A percentile compares a stretch with the other conserved stretches of the same genome.
Evolutionary conservation across 2,113 vertebrate genomes (phyloP).

Genomic region (Datnioides undecimradiatus): DNA sequence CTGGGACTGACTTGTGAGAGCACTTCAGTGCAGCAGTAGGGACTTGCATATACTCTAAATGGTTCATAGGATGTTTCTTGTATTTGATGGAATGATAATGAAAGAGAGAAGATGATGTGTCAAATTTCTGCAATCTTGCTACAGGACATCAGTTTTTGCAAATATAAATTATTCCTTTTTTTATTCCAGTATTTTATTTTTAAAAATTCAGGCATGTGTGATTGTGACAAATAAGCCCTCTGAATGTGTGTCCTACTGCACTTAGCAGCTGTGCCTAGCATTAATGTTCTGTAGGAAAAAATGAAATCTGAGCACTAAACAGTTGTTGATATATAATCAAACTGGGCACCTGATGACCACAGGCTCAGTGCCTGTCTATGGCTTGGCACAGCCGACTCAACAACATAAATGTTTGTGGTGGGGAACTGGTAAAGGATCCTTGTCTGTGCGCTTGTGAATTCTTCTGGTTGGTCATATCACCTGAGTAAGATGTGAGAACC

Average conservation of each 20-base stretch:
- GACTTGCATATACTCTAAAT: not conserved
- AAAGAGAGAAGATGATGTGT: not conserved
- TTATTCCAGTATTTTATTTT: not conserved
- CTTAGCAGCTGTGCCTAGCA: not conserved
- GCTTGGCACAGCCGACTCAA: not conserved
- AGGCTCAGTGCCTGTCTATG: not conserved
- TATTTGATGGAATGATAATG: not conserved
- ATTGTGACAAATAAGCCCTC: not conserved
- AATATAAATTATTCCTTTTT: not conserved
- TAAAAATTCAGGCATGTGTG: not conserved
- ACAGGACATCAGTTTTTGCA: not conserved
- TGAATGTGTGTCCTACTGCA: not conserved
- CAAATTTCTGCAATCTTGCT: not conserved
- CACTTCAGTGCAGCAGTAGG: not conserved
- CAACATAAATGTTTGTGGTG: not conserved
- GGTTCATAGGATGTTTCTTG: not conserved
- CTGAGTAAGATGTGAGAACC: not conserved
- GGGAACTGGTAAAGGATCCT: slow-evolving; percentile 12
- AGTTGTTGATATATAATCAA: not conserved
- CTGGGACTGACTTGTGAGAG: slow-evolving; percentile 3
- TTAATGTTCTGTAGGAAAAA: no score
- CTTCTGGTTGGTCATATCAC: not conserved
- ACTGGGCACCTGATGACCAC: not conserved
- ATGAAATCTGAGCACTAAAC: no score
- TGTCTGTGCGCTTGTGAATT: not conserved